Conservation (phyloP, 2,888 invertebrate genomes). For the Deilephila elpenor region DNA sequence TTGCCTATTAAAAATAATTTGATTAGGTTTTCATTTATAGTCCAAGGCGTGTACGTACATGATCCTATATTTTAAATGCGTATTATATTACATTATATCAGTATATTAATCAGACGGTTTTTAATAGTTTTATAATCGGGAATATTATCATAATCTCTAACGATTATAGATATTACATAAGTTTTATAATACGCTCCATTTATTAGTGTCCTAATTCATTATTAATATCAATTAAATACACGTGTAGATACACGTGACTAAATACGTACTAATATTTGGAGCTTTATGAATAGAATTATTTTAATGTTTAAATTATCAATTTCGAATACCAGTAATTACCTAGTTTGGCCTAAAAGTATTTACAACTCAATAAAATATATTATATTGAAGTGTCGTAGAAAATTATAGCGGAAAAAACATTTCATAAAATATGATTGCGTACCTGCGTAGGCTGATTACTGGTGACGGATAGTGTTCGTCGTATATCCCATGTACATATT, state of each 20-base stretch:
- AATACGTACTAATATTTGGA: no score
- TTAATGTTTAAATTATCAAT: no score
- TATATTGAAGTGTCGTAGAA: neutral
- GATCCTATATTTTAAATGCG: neutral
- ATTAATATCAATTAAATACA: neutral
- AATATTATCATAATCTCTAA: neutral
- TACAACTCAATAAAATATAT: neutral
- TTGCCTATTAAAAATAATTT: no score
- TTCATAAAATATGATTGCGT: neutral
- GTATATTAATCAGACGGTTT: no score
- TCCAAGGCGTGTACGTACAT: no score
- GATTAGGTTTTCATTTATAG: no score
- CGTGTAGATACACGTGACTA: neutral
- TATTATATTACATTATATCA: neutral
- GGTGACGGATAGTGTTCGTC: neutral
- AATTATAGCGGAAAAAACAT: neutral
- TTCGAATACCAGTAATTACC: no score
- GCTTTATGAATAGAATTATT: no score
- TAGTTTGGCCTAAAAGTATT: no score
- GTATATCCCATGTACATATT: neutral
- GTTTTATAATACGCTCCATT: neutral
- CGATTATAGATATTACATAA: neutral
- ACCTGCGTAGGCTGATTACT: neutral
- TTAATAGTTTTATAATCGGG: neutral
- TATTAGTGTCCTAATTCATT: no score